These are phyloP conservation scores for Diadromus collaris DNA, from an alignment of 2,888 invertebrate species.

Conservation along the genomic window DNA sequence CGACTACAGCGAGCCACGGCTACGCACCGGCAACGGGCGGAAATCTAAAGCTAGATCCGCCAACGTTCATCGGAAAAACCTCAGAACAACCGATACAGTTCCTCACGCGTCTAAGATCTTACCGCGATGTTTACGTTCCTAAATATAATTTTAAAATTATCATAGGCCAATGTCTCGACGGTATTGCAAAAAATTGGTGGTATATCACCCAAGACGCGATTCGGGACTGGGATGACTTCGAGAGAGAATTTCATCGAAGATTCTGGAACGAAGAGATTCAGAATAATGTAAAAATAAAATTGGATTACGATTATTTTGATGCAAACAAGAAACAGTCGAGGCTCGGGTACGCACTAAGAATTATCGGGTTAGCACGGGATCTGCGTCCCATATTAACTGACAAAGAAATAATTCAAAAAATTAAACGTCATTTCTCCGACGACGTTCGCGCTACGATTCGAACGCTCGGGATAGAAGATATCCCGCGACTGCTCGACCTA, in stretches of 20 bases:
- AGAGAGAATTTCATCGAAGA: not conserved
- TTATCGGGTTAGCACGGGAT: not conserved
- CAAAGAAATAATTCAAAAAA: not conserved
- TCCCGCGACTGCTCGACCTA: no score
- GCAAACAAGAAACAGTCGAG: not conserved
- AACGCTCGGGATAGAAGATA: not conserved
- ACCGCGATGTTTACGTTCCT: constrained; percentile 4
- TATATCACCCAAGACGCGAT: not conserved
- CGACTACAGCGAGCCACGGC: not conserved
- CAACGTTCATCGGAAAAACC: not conserved
- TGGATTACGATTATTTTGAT: constrained; percentile 8
- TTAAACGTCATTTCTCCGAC: not conserved
- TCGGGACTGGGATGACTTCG: constrained; percentile 15
- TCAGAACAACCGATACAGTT: constrained; percentile 24
- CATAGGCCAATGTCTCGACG: constrained; percentile 6
- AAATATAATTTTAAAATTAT: constrained; percentile 14
- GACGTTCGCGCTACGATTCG: not conserved
- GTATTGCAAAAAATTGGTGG: constrained; percentile 19
- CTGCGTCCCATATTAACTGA: not conserved
- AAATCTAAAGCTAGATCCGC: constrained; percentile 6
- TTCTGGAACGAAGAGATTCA: constrained; percentile 29
- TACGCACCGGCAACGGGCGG: not conserved
- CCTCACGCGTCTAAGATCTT: not conserved
- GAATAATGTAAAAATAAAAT: not conserved
- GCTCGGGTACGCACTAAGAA: not conserved